Conservation (phyloP, 30 jellyfish, hydroid and myxozoan genomes). For the Hydractinia symbiolongicarpus region DNA sequence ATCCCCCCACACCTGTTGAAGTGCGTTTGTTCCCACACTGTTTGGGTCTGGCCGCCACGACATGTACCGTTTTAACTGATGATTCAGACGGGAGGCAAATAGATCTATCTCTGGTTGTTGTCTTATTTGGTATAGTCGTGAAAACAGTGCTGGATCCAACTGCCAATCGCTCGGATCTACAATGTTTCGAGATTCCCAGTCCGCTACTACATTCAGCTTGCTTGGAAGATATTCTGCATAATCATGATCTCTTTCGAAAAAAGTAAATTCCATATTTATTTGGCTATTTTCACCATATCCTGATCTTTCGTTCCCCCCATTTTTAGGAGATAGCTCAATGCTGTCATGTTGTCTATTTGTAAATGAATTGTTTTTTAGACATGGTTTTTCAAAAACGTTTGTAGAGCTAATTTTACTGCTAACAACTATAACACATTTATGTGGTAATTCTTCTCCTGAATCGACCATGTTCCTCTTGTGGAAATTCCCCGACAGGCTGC, state of each 20-base stretch:
- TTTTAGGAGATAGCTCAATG: constrained; percentile 11
- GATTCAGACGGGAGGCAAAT: constrained; percentile 40
- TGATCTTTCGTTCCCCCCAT: constrained; percentile 11
- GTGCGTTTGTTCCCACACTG: constrained; percentile 18
- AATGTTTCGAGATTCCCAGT: constrained; percentile 31
- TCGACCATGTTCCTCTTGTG: constrained; percentile 12
- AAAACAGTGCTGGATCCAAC: constrained; percentile 22
- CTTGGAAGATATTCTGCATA: constrained; percentile 39
- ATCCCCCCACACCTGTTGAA: constrained; percentile 1
- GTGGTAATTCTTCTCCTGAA: constrained; percentile 9
- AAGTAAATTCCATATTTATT: constrained; percentile 16
- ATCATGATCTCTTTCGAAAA: constrained; percentile 39
- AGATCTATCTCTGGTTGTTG: constrained; percentile 25
- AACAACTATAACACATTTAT: constrained; percentile 22
- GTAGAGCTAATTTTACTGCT: constrained; percentile 22
- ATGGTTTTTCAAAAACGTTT: not conserved
- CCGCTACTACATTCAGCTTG: constrained; percentile 27
- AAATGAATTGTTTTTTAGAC: not conserved
- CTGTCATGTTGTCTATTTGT: constrained; percentile 23
- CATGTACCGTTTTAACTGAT: not conserved
- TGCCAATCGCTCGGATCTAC: constrained; percentile 35
- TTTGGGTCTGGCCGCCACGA: not conserved
- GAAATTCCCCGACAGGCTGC: constrained; percentile 2
- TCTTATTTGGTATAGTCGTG: not conserved
- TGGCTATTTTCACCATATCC: not conserved